Conservation (phyloP, 1,140 invertebrate genomes). For the Pseudobourletiella spinata region DNA sequence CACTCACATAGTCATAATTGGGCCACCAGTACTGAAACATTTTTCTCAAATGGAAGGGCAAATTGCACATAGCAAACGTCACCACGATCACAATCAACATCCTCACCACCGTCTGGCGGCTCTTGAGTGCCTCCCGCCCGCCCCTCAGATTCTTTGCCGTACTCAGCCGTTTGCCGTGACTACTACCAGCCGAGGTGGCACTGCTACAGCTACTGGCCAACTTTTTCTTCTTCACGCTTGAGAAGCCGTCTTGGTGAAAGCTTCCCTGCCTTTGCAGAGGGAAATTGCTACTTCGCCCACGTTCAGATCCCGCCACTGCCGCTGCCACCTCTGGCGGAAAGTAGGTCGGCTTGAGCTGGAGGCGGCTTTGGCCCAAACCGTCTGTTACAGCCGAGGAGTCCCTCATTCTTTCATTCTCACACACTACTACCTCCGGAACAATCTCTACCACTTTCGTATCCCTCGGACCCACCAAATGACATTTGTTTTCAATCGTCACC, state of each 20-base stretch:
- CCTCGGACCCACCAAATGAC: background rate
- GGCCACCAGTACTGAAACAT: conserved; percentile 63
- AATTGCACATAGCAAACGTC: conserved; percentile 71
- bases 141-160: background rate
- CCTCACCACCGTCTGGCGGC: conserved; percentile 45
- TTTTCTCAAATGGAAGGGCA: conserved; percentile 71
- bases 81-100: conserved; percentile 72
- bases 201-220: background rate
- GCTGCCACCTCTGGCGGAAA: background rate
- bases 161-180: background rate
- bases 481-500: background rate
- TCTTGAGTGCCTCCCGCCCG: conserved; percentile 8
- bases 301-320: background rate
- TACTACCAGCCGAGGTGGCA: background rate
- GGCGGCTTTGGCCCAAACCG: too few species aligned
- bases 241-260: background rate
- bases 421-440: background rate
- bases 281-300: background rate
- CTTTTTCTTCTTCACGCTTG: background rate
- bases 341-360: background rate
- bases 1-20: conserved; percentile 53
- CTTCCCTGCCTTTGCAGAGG: background rate
- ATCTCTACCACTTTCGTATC: background rate
- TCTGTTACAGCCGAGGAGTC: too few species aligned
- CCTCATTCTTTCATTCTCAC: background rate